Base-by-base conservation (phyloP, 2,113 vertebrate species). In the Galemys pyrenaicus region DNA sequence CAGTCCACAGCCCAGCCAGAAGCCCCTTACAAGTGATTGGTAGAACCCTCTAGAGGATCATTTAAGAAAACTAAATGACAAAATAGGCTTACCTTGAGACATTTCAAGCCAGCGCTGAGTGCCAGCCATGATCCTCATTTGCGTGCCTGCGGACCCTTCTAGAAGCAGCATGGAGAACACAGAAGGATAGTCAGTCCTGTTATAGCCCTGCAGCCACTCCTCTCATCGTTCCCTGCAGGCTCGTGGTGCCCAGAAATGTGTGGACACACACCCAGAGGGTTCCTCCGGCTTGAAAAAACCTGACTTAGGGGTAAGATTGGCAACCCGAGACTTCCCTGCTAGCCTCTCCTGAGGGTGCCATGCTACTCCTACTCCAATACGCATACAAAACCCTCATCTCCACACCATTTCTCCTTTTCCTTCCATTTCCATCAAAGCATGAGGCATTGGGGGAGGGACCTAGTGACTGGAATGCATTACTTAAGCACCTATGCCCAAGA, bases 381-480 rank as follows among this genome's bases (percentile, higher is more conserved):
- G 5, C 44, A 12, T 30, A 56, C 70, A 65, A 83, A 90, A 12
- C 32, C 28, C n/a, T 91, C 32, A 35, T 68, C 86, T 91, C 70
- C 49, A 62, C 60, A n/a, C 80, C 26, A 46, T 32, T 87, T 81
- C 77, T 60, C 44, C 49, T 28, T 87, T 83, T 60, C 58, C n/a
- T 89, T 74, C 93, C 64, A 46, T 51, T 78, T 80, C 46, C 60
- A 68, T 19, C 73, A 85, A 92, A 88, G 46, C 81, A 65, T 60
- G 41, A 60, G 0, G 12, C 16, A 6, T 22, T 41, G 7, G 4
- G 6, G 35, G 37, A 79, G 46, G n/a, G 37, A 58, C 37, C 37
- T 19, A 24, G 49, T 13, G 20, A 30, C 32, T 60, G 30, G 10
- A 77, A 46, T 64, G 37, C 17, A 6, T 83, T 89, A 86, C 64